These are phyloP conservation scores for Pseudonaja textilis DNA, from an alignment of 2,113 vertebrate genomes.

Conservation along the genomic window DNA sequence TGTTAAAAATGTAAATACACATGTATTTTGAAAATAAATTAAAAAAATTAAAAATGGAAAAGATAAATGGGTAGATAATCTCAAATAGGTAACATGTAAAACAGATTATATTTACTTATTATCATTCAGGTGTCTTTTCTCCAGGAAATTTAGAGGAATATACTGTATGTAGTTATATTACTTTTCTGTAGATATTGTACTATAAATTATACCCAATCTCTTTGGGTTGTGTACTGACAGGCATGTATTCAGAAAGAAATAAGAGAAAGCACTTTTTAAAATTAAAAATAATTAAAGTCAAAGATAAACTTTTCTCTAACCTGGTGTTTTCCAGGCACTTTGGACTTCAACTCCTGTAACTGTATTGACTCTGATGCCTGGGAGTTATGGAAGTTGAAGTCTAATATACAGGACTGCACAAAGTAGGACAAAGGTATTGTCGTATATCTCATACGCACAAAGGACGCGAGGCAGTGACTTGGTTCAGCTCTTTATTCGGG, in stretches of 20 bases:
- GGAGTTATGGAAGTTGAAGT: background rate
- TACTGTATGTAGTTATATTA: background rate
- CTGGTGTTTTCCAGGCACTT: background rate
- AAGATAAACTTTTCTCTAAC: background rate
- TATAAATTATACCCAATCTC: background rate
- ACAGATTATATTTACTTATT: background rate
- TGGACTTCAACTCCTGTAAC: background rate
- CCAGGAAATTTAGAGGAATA: background rate
- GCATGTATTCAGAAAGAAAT: background rate
- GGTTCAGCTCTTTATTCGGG: too few species aligned
- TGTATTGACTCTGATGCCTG: background rate
- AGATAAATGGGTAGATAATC: background rate
- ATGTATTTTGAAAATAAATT: too few species aligned
- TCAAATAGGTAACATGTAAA: background rate
- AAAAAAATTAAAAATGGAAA: too few species aligned
- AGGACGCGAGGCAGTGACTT: too few species aligned
- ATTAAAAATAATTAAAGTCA: background rate
- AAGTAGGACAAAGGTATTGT: background rate
- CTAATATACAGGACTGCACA: background rate
- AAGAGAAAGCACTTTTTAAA: background rate
- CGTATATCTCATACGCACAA: too few species aligned
- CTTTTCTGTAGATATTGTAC: background rate
- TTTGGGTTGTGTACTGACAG: background rate
- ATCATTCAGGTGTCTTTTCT: background rate
- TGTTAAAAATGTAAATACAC: too few species aligned